phyloP scores from a whole-genome alignment of 2,113 vertebrate species.

The Nematolebias whitei region DNA sequence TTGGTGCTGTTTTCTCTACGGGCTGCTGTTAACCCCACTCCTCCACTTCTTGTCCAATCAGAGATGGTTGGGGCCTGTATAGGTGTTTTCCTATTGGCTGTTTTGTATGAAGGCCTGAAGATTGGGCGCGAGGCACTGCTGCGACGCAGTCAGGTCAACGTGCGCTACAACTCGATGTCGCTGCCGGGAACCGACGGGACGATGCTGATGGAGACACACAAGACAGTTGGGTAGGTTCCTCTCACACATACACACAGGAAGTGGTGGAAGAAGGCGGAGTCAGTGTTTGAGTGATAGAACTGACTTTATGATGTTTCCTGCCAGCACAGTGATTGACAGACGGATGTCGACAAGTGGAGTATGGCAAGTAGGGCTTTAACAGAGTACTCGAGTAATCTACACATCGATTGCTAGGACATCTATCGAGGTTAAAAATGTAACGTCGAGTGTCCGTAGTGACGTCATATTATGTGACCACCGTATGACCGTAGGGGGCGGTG shows the following conservation, averaged over 20 bases:
- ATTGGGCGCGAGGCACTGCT: slow-evolving; percentile 91
- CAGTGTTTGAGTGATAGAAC: not conserved
- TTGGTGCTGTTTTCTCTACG: not conserved
- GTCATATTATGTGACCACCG: no score
- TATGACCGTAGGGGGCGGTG: no score
- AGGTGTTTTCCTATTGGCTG: slow-evolving; percentile 90
- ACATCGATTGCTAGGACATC: no score
- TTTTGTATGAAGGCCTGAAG: slow-evolving; percentile 96
- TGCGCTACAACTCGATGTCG: slow-evolving; percentile 99
- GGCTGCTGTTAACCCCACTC: not conserved
- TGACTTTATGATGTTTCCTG: not conserved
- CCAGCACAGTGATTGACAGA: slow-evolving; percentile 17
- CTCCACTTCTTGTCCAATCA: slow-evolving; percentile 58
- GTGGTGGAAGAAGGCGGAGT: not conserved
- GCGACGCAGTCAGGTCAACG: slow-evolving; percentile 94
- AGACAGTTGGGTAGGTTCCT: slow-evolving; percentile 91
- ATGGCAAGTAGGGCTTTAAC: no score
- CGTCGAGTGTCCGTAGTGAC: no score
- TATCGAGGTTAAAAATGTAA: no score
- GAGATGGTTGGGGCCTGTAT: slow-evolving; percentile 96
- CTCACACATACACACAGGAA: not conserved
- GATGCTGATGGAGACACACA: slow-evolving; percentile 96
- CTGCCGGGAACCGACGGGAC: slow-evolving; percentile 93
- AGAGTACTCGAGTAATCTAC: no score
- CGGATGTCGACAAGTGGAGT: no score